Base-by-base conservation (phyloP, 2,888 invertebrate species). In the Perdita meconis region DNA sequence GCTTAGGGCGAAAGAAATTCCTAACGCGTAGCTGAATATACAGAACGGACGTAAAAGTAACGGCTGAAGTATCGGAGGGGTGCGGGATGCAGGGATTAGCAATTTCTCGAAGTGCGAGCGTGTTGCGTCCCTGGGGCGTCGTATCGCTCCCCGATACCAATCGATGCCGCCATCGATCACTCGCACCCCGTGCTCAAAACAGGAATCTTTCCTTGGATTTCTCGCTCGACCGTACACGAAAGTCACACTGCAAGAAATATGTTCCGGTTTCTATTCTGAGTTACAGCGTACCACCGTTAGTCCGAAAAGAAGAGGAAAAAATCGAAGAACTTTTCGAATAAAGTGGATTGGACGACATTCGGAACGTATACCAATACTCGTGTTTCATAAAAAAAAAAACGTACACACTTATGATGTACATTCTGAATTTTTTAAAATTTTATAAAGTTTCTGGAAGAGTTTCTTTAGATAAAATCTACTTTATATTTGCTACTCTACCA, bases 91-190 rank as follows among this genome's bases (percentile, higher is more conserved):
- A 64, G 74, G 80, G 86, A 86, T 85, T 85, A 86, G 85, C 84
- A 86, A 86, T 86, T 84, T 86, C 84, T 86, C 76, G 51, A 72
- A 86, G 86, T 86, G 82, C 83, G 80, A 70, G 80, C 74, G 80
- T 70, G 71, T 79, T 81, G 69, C 63, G 81, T 87, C 87, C 84
- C 84, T 61, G 38, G 87, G 81, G 86, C 80, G 74, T 76, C 81
- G 77, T 81, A 70, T 79, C 65, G 77, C 66, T 78, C 73, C 78
- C 72, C 76, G 87, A 84, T 84, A 80, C 81, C 86, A 82, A 86
- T 87, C 86, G 83, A 72, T 68, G 73, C 38, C 57, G 64, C 77
- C 83, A 86, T 86, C 86, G 86, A 87, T 86, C 87, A 85, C 68
- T 53, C 59, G 60, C 73, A 66, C 70, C 72, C 68, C 47, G 47